Percentiles rank a stretch among this genome's conserved stretches.
phyloP scores from a whole-genome alignment of 2,113 vertebrate genomes.

The Campylomormyrus numenius region DNA sequence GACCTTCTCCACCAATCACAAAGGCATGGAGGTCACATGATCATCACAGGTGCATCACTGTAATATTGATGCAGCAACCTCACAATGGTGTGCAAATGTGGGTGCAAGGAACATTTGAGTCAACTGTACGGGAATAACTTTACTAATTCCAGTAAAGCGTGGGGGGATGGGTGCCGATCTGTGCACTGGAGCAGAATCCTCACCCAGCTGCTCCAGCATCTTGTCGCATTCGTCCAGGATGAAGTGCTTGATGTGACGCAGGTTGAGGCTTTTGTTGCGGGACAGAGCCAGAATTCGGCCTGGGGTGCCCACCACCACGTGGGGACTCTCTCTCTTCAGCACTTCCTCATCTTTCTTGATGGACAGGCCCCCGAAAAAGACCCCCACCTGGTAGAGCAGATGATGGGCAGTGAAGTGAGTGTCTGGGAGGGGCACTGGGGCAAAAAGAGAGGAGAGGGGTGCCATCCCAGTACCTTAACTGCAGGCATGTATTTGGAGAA shows the following conservation, averaged over 20 bases:
- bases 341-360: constrained; percentile 77
- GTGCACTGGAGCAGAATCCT: constrained; percentile 27
- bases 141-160: not conserved
- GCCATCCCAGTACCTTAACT: constrained; percentile 56
- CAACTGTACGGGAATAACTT: not conserved
- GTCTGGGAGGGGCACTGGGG: not conserved
- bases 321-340: constrained; percentile 73
- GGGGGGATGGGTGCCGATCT: not conserved
- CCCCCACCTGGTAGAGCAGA: constrained; percentile 58
- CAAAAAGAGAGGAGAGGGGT: not conserved
- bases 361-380: constrained; percentile 74
- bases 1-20: not conserved
- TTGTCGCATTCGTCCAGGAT: constrained; percentile 80
- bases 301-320: constrained; percentile 73
- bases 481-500: constrained; percentile 78
- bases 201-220: constrained; percentile 77
- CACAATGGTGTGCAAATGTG: not conserved
- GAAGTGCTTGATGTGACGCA: constrained; percentile 78
- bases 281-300: constrained; percentile 70
- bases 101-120: not conserved
- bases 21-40: not conserved
- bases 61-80: not conserved
- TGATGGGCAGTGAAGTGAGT: not conserved
- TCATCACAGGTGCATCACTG: not conserved
- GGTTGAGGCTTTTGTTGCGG: constrained; percentile 72